Conservation (phyloP, 2,888 invertebrate species). For the Trypoxylon attenuatum region DNA sequence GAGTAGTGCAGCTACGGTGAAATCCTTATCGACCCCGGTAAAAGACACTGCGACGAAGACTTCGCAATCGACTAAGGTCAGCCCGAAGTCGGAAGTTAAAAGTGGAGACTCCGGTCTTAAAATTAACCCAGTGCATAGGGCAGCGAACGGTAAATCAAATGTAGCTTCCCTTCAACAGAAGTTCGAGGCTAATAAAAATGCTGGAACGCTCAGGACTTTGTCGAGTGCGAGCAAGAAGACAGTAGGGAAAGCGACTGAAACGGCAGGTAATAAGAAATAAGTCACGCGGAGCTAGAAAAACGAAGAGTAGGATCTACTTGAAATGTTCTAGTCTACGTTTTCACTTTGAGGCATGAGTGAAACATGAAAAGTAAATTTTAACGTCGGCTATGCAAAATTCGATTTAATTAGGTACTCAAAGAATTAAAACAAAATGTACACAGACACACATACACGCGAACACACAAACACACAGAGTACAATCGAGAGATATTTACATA, state of each 20-base stretch:
- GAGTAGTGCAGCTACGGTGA: slow-evolving; percentile 32
- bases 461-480: no score
- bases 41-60: slow-evolving; percentile 36
- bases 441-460: no score
- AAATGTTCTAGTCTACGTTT: slow-evolving; percentile 52
- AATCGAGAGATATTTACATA: no score
- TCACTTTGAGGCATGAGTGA: neutral
- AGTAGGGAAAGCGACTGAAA: slow-evolving; percentile 48
- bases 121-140: slow-evolving; percentile 58
- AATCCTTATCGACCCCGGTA: slow-evolving; percentile 38
- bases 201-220: slow-evolving; percentile 45
- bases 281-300: neutral
- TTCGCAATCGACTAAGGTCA: slow-evolving; percentile 15
- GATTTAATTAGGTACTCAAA: neutral
- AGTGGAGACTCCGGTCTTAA: slow-evolving; percentile 15
- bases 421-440: slow-evolving; percentile 24
- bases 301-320: slow-evolving; percentile 14
- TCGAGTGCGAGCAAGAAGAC: slow-evolving; percentile 47
- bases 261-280: slow-evolving; percentile 48
- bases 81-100: slow-evolving; percentile 34
- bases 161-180: slow-evolving; percentile 87
- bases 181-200: slow-evolving; percentile 79
- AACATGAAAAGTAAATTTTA: neutral
- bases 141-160: slow-evolving; percentile 79
- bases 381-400: neutral